Evolutionary conservation across 2,888 invertebrate species (phyloP).

Genomic region (Agrochola lota): DNA sequence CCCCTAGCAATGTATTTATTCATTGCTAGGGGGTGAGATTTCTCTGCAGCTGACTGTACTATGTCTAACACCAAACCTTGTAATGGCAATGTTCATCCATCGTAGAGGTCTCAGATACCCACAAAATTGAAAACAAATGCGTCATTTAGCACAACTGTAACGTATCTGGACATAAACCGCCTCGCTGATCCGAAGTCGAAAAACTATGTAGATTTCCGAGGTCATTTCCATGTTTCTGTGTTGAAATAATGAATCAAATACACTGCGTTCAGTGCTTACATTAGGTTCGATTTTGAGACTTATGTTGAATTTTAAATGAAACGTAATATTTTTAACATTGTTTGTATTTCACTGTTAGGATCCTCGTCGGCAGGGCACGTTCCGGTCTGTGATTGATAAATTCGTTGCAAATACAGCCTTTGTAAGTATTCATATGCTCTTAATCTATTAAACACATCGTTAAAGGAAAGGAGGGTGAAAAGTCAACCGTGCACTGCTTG

Average conservation of each 20-base stretch:
- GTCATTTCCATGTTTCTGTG: neutral
- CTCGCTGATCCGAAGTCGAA: neutral
- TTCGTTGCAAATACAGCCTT: conserved; percentile 64
- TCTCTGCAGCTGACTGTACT: too few species aligned
- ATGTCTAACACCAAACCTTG: neutral
- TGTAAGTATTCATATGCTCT: conserved; percentile 63
- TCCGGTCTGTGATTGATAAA: conserved; percentile 76
- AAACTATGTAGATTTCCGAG: neutral
- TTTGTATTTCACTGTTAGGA: conserved; percentile 66
- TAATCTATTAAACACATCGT: neutral
- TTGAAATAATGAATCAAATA: neutral
- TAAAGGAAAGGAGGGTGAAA: neutral
- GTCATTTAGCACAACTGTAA: neutral
- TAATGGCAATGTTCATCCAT: neutral
- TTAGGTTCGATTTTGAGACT: neutral
- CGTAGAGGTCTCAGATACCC: neutral
- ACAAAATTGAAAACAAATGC: neutral
- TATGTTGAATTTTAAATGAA: neutral
- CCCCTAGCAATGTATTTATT: too few species aligned
- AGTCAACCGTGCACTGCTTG: neutral
- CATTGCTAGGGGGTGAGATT: too few species aligned
- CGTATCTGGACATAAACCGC: neutral
- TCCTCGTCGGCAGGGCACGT: conserved; percentile 68
- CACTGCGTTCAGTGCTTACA: neutral
- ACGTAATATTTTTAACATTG: conserved; percentile 3